phyloP scores from a whole-genome alignment of 2,797 vertebrate species.

The Sus cebifrons region DNA sequence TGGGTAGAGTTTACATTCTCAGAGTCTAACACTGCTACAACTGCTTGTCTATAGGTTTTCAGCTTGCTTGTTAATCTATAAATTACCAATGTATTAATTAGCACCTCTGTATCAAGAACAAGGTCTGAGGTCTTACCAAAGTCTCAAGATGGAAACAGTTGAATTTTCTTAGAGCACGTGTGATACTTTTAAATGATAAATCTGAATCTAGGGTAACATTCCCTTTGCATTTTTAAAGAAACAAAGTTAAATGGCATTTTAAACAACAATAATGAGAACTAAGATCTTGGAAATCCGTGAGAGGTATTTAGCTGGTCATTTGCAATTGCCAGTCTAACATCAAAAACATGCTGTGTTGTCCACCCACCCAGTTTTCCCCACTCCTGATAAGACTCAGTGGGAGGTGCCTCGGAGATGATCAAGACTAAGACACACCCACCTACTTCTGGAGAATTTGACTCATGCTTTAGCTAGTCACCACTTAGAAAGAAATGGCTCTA shows the following conservation, averaged over 20 bases:
- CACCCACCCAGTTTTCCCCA: background rate
- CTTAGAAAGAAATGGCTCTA: slow-evolving; percentile 41
- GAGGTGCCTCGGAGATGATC: background rate
- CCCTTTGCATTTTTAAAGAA: slow-evolving; percentile 55
- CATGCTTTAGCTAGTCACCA: slow-evolving; percentile 35
- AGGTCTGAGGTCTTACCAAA: slow-evolving; percentile 37
- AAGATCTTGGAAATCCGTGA: background rate
- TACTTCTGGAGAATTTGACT: slow-evolving; percentile 39
- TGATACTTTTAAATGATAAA: slow-evolving; percentile 59
- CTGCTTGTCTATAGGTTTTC: background rate
- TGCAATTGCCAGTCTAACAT: background rate
- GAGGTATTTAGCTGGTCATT: background rate
- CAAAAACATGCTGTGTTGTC: background rate
- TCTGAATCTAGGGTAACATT: slow-evolving; percentile 38
- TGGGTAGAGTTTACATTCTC: slow-evolving; percentile 16
- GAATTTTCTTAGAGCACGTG: slow-evolving; percentile 52
- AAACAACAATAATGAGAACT: background rate
- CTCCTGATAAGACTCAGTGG: background rate
- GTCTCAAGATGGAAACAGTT: slow-evolving; percentile 43
- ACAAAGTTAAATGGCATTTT: background rate
- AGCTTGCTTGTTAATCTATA: background rate
- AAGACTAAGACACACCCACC: background rate
- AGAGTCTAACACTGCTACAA: background rate
- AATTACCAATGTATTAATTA: slow-evolving; percentile 64
- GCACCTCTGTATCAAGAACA: slow-evolving; percentile 48